A percentile compares a stretch with the other conserved stretches of the same genome.
These are phyloP conservation scores for Oreochromis mossambicus DNA, from an alignment of 2,797 vertebrate species.

Conservation along the genomic window DNA sequence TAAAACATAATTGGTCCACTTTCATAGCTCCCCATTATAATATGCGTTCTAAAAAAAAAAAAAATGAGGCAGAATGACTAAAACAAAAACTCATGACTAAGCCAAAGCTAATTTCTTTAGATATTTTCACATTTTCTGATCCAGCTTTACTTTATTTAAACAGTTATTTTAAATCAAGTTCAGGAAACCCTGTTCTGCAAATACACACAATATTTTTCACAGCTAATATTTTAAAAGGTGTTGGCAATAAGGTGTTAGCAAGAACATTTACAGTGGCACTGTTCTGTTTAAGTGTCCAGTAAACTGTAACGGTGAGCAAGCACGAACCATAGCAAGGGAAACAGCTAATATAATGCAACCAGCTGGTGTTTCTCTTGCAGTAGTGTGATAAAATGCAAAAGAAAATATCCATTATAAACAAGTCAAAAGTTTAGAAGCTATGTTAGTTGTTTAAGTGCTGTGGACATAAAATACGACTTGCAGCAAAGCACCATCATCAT, in stretches of 20 bases:
- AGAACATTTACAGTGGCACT: neutral
- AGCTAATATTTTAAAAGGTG: neutral
- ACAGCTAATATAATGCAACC: neutral
- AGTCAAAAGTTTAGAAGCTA: neutral
- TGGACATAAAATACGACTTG: neutral
- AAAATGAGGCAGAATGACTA: neutral
- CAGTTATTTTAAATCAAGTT: neutral
- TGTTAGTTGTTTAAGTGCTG: neutral
- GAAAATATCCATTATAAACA: neutral
- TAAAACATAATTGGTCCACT: neutral
- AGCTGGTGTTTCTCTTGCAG: neutral
- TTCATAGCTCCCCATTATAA: neutral
- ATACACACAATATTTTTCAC: neutral
- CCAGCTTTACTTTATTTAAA: neutral
- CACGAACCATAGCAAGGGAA: neutral
- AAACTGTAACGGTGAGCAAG: neutral
- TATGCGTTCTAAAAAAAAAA: neutral
- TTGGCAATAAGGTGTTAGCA: neutral
- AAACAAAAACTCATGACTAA: neutral
- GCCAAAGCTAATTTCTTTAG: neutral
- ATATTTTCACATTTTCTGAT: neutral
- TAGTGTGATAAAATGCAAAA: neutral
- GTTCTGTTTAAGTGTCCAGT: neutral
- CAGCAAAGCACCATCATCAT: neutral
- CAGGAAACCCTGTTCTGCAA: neutral